These are phyloP conservation scores for Poeciliopsis infans DNA, from an alignment of 2,797 vertebrate genomes.

Conservation along the genomic window DNA sequence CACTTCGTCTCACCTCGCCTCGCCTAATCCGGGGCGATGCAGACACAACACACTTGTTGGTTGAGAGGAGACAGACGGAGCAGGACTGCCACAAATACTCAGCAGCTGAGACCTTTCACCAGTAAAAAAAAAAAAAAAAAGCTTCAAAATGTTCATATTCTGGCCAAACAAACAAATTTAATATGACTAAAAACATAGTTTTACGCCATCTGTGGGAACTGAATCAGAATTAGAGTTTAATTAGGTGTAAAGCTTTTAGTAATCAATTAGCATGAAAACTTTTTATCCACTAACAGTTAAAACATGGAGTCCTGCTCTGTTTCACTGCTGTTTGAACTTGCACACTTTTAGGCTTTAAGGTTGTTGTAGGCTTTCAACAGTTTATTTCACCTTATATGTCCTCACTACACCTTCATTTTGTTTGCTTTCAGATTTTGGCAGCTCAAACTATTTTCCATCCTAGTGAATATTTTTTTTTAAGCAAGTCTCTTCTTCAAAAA, in stretches of 20 bases:
- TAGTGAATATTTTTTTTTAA: background rate
- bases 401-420: constrained; percentile 24
- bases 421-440: background rate
- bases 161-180: constrained; percentile 25
- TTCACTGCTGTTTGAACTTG: background rate
- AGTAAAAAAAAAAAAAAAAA: constrained; percentile 28
- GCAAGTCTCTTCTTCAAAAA: background rate
- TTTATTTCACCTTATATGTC: background rate
- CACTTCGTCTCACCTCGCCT: constrained; percentile 28
- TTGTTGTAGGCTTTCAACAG: too few relatives aligned
- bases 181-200: constrained; percentile 1
- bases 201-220: background rate
- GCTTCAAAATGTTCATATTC: constrained; percentile 43
- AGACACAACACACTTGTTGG: constrained; percentile 61
- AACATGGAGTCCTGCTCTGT: background rate
- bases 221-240: background rate
- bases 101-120: constrained; percentile 34
- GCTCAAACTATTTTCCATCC: background rate
- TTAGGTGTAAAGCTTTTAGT: background rate
- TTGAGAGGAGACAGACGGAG: constrained; percentile 48
- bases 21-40: constrained; percentile 15
- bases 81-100: constrained; percentile 37
- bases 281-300: too few relatives aligned
- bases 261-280: too few relatives aligned
- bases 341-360: too few relatives aligned